phyloP scores from a whole-genome alignment of 2,113 vertebrate species.

The Capra hircus region DNA sequence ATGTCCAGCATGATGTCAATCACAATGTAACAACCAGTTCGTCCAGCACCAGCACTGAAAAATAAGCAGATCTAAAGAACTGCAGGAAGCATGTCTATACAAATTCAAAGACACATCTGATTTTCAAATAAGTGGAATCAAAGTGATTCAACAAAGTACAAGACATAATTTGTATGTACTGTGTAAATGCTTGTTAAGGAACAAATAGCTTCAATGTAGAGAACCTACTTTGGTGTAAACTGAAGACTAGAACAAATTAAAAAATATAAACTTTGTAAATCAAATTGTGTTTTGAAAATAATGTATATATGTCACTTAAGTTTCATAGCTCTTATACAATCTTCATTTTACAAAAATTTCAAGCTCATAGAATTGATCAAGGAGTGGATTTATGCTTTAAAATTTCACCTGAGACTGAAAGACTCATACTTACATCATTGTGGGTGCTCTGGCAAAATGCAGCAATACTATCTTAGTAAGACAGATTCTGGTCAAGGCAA shows the following conservation, averaged over 20 bases:
- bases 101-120: neutral
- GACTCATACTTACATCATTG: neutral
- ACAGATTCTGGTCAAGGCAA: neutral
- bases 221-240: neutral
- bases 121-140: neutral
- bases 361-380: neutral
- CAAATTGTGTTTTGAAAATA: neutral
- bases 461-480: neutral
- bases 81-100: neutral
- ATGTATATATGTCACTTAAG: neutral
- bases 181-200: neutral
- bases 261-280: neutral
- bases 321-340: neutral
- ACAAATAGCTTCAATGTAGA: neutral
- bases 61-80: neutral
- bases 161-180: neutral
- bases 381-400: neutral
- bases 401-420: neutral
- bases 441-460: neutral
- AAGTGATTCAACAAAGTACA: neutral
- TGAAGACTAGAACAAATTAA: neutral
- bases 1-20: slow-evolving; percentile 99
- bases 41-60: slow-evolving; percentile 93
- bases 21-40: slow-evolving; percentile 98
- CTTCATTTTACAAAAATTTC: neutral